Evolutionary conservation across 2,113 vertebrate species (phyloP).

Genomic region (Glaucomys volans): DNA sequence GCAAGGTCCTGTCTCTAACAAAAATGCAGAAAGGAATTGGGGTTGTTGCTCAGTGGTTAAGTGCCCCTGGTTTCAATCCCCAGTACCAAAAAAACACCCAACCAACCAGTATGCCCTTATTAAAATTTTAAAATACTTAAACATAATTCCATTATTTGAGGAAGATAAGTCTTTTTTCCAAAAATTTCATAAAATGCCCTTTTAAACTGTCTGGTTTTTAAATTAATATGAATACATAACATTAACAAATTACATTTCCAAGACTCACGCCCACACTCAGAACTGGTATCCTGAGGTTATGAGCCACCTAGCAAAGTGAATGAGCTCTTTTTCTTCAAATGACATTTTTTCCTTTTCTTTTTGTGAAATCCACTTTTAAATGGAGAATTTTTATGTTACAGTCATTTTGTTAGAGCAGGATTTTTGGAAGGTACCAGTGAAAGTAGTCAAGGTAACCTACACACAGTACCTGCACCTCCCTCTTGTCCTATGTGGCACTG

Average conservation of each 20-base stretch:
- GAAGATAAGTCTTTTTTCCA: not conserved
- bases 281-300: not conserved
- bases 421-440: not conserved
- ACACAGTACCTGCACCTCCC: too few relatives aligned
- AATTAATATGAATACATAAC: not conserved
- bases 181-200: not conserved
- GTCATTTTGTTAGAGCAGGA: not conserved
- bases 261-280: not conserved
- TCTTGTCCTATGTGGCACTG: too few relatives aligned
- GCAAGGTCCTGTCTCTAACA: too few relatives aligned
- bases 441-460: not conserved
- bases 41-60: too few relatives aligned
- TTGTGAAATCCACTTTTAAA: not conserved
- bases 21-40: too few relatives aligned
- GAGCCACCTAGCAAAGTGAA: not conserved
- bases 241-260: not conserved
- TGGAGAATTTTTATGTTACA: not conserved
- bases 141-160: not conserved
- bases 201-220: conserved; percentile 1
- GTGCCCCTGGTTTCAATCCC: too few relatives aligned
- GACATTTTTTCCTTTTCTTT: not conserved
- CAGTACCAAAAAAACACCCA: too few relatives aligned
- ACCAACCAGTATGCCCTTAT: conserved; percentile 24
- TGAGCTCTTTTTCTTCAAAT: not conserved
- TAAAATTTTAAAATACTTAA: conserved; percentile 25